Evolutionary conservation across 2,797 vertebrate species (phyloP).

Genomic region (Anguilla anguilla): DNA sequence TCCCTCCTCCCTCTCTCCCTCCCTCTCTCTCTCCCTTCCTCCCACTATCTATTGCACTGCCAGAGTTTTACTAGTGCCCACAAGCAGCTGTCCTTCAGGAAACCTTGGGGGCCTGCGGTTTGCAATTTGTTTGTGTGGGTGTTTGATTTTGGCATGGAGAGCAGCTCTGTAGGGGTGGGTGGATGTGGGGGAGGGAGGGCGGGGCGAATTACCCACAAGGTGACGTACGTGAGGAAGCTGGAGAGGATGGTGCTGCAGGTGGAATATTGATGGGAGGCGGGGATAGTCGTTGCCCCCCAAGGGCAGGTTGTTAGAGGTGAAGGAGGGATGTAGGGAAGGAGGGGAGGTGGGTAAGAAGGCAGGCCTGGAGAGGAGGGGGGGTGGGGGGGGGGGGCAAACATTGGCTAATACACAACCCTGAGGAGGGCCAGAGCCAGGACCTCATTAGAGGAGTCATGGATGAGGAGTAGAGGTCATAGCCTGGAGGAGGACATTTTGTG

Average conservation of each 20-base stretch:
- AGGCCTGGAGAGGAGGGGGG: neutral
- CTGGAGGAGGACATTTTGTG: constrained; percentile 38
- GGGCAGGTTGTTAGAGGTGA: constrained; percentile 19
- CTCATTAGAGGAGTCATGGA: constrained; percentile 35
- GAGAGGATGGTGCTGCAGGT: constrained; percentile 20
- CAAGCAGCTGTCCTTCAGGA: constrained; percentile 23
- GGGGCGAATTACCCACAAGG: neutral
- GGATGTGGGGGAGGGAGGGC: too few relatives aligned
- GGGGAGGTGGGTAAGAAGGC: neutral
- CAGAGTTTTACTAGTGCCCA: constrained; percentile 10
- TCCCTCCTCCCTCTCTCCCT: constrained; percentile 27
- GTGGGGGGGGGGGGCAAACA: neutral
- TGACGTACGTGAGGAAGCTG: constrained; percentile 19
- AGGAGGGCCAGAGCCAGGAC: constrained; percentile 9
- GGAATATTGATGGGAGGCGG: neutral
- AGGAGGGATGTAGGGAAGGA: neutral
- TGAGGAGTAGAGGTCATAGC: constrained; percentile 39
- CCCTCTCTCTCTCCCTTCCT: constrained; percentile 17
- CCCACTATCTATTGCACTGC: neutral
- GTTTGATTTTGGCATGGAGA: constrained; percentile 22
- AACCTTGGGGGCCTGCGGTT: constrained; percentile 7
- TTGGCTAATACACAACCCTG: constrained; percentile 1
- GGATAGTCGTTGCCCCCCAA: neutral
- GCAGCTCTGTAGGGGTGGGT: neutral
- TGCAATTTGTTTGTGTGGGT: constrained; percentile 27